Percentiles rank a stretch among this genome's conserved stretches.
Evolutionary conservation across 2,888 invertebrate species (phyloP).

Genomic region (Hyalella azteca): DNA sequence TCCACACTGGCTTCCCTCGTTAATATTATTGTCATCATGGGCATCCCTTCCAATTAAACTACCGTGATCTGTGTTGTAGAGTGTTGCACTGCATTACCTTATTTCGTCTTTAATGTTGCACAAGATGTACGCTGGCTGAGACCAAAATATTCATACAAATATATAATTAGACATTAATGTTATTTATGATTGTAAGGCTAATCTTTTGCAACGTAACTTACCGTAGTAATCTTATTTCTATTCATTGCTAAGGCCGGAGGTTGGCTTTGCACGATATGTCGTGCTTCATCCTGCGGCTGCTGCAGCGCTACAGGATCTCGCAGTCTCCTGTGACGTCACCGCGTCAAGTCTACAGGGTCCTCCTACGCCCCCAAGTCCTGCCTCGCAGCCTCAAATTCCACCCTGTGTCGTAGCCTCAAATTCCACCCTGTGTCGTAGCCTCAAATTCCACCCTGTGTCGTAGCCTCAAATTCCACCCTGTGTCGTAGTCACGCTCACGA

Average conservation of each 20-base stretch:
- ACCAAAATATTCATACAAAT: too few relatives aligned
- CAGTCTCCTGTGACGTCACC: neutral
- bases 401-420: neutral
- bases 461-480: neutral
- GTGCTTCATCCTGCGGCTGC: neutral
- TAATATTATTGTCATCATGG: too few relatives aligned
- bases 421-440: neutral
- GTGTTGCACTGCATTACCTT: too few relatives aligned
- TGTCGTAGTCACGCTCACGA: neutral
- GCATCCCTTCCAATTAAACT: too few relatives aligned
- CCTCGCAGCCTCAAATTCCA: neutral
- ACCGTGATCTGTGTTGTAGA: too few relatives aligned
- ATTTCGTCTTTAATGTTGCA: too few relatives aligned
- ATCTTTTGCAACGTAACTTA: too few relatives aligned
- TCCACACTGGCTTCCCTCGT: too few relatives aligned
- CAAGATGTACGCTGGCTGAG: too few relatives aligned
- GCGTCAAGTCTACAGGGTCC: slow-evolving; percentile 7
- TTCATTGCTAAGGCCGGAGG: slow-evolving; percentile 11
- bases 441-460: neutral
- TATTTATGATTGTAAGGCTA: too few relatives aligned
- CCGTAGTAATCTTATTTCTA: neutral
- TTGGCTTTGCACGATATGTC: slow-evolving; percentile 15
- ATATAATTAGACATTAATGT: too few relatives aligned
- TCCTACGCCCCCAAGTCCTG: neutral
- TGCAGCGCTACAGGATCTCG: slow-evolving; percentile 13